phyloP scores from a whole-genome alignment of 2,113 vertebrate species.

The Ivindomyrus marchei region DNA sequence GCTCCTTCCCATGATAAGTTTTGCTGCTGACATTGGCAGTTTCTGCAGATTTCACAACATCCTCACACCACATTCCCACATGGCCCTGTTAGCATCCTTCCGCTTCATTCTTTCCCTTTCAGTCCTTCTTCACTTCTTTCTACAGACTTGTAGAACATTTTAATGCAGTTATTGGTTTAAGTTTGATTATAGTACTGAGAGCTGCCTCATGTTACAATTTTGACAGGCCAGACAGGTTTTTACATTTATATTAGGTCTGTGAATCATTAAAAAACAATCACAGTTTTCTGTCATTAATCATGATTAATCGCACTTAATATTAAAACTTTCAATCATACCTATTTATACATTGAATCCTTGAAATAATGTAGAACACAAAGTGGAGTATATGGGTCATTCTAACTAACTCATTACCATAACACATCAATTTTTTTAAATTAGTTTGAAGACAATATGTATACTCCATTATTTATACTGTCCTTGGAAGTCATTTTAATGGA shows the following conservation, averaged over 20 bases:
- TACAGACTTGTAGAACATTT: not conserved
- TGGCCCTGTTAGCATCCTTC: not conserved
- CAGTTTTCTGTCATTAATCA: not conserved
- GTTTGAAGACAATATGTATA: not conserved
- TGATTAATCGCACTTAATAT: not conserved
- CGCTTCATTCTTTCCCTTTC: not conserved
- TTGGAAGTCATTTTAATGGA: not conserved
- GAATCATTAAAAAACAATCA: not conserved
- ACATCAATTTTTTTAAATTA: not conserved
- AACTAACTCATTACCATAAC: not conserved
- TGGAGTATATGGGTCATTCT: not conserved
- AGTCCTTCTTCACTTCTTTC: not conserved
- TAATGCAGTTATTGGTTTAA: not conserved
- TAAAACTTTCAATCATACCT: not conserved
- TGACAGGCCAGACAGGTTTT: not conserved
- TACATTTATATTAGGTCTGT: not conserved
- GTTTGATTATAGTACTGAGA: not conserved
- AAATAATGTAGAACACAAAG: not conserved
- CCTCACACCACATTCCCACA: not conserved
- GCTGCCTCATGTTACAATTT: not conserved
- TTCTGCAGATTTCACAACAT: not conserved
- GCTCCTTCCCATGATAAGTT: not conserved
- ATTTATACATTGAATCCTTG: not conserved
- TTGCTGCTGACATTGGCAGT: not conserved
- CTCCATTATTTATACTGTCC: not conserved